These are phyloP conservation scores for Calliphora vomitoria DNA, from an alignment of 2,888 invertebrate genomes.

Conservation along the genomic window DNA sequence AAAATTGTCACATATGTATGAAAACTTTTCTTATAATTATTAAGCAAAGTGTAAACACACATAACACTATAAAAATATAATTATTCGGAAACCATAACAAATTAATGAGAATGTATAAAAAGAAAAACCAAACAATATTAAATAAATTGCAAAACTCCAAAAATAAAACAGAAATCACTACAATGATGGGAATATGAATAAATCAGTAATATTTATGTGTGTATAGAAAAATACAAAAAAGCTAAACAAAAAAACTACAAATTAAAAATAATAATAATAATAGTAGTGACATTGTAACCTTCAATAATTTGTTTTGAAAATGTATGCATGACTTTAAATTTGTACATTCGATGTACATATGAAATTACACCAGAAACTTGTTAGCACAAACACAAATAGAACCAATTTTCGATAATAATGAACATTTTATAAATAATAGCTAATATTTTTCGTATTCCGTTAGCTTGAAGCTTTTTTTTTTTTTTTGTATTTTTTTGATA, in stretches of 20 bases:
- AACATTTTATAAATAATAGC: not conserved
- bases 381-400: not conserved
- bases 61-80: not conserved
- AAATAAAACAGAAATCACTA: not conserved
- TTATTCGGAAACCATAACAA: not conserved
- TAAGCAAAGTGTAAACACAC: not conserved
- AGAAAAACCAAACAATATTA: not conserved
- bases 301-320: conserved; percentile 44
- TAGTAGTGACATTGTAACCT: conserved; percentile 56
- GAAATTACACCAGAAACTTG: not conserved
- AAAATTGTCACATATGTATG: not conserved
- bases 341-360: not conserved
- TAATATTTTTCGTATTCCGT: not conserved
- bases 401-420: conserved; percentile 1
- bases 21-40: not conserved
- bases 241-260: not conserved
- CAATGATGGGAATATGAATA: conserved; percentile 18
- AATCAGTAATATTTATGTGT: conserved; percentile 5
- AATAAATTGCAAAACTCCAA: conserved; percentile 18
- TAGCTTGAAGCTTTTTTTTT: not conserved
- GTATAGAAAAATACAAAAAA: not conserved
- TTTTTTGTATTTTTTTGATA: too few species aligned
- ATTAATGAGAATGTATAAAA: not conserved
- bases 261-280: not conserved
- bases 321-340: not conserved